Evolutionary conservation across 2,888 invertebrate genomes (phyloP).

Genomic region (Drosophila leonis): DNA sequence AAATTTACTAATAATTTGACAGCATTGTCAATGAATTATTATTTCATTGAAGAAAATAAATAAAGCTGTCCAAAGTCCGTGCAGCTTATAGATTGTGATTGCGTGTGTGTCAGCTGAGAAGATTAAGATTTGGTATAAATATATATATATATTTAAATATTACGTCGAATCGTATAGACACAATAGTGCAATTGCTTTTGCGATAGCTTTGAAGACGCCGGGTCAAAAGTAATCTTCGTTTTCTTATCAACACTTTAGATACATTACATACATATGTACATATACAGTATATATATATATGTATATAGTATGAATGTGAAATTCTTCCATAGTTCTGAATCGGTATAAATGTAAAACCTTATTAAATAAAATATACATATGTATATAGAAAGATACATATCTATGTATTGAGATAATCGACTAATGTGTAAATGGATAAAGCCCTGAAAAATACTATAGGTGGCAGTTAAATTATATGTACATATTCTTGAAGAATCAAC

Average conservation of each 20-base stretch:
- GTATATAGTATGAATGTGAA: too few relatives aligned
- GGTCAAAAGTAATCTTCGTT: neutral
- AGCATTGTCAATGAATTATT: neutral
- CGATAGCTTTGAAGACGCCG: neutral
- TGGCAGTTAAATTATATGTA: too few relatives aligned
- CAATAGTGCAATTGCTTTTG: neutral
- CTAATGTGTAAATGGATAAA: too few relatives aligned
- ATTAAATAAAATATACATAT: too few relatives aligned
- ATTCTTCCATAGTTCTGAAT: too few relatives aligned
- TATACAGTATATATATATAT: neutral
- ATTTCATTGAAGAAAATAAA: neutral
- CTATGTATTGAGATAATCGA: too few relatives aligned
- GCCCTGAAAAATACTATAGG: too few relatives aligned
- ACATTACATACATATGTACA: neutral
- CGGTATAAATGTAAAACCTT: too few relatives aligned
- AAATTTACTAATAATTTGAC: neutral
- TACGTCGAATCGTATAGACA: neutral
- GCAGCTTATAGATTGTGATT: neutral
- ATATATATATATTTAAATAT: neutral
- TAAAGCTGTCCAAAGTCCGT: neutral
- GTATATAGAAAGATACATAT: too few relatives aligned
- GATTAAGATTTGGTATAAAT: neutral
- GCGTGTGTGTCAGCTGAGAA: neutral
- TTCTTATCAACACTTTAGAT: neutral
- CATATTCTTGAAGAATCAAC: too few relatives aligned